Evolutionary conservation across 2,797 vertebrate species (phyloP).

Genomic region (Myioborus melanocephalus): DNA sequence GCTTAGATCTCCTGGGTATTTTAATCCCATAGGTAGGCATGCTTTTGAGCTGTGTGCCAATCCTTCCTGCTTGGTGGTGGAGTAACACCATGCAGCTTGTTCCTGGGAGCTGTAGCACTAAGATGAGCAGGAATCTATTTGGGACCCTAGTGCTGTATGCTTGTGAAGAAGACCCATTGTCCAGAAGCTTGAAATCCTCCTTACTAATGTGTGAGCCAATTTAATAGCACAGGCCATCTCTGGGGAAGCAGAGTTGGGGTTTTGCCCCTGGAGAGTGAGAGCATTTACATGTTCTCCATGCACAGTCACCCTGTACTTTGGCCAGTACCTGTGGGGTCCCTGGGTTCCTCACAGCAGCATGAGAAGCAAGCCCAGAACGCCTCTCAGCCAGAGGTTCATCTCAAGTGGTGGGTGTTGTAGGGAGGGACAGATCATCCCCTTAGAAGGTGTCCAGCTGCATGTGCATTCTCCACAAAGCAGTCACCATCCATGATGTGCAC

Average conservation of each 20-base stretch:
- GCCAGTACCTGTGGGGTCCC: background rate
- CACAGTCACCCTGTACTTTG: rapidly evolving
- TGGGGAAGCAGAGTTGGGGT: background rate
- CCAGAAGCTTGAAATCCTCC: background rate
- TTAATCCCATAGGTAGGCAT: background rate
- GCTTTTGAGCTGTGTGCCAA: background rate
- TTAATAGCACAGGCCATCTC: background rate
- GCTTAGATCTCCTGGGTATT: background rate
- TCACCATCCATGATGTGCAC: background rate
- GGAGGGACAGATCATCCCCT: background rate
- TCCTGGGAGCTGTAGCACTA: background rate
- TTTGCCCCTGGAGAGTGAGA: background rate
- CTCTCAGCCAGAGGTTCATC: background rate
- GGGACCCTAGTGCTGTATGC: background rate
- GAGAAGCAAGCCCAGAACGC: background rate
- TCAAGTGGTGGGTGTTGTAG: background rate
- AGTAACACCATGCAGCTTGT: background rate
- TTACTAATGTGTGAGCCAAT: background rate
- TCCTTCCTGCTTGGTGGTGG: background rate
- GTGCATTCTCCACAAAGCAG: background rate
- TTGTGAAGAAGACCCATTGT: background rate
- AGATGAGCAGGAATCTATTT: background rate
- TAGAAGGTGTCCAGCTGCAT: background rate
- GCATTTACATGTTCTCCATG: background rate
- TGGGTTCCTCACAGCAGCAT: background rate